Conservation (phyloP, 2,888 invertebrate genomes). For the Nowickia ferox region DNA sequence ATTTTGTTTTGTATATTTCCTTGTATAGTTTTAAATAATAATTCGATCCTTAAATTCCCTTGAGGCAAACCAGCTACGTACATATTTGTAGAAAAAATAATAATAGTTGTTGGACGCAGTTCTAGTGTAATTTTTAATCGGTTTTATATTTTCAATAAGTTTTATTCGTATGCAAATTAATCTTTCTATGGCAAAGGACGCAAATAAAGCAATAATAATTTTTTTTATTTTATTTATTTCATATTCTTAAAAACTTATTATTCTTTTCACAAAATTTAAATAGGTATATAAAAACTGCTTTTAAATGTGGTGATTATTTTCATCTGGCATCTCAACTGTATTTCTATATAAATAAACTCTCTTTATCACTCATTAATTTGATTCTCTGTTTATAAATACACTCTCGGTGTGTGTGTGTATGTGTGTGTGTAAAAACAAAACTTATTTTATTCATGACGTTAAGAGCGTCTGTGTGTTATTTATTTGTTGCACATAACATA, state of each 20-base stretch:
- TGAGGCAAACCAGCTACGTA: no score
- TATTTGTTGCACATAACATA: constrained; percentile 65
- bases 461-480: constrained; percentile 44
- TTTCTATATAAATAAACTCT: constrained; percentile 25
- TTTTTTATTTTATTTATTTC: neutral
- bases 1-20: no score
- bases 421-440: neutral
- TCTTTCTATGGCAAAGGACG: no score
- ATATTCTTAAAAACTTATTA: no score
- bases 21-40: no score
- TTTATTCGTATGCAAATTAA: no score
- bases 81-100: no score
- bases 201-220: no score
- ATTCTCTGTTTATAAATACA: constrained; percentile 36
- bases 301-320: neutral
- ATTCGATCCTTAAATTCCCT: no score
- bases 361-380: neutral
- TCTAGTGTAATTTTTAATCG: no score
- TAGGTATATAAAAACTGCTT: neutral
- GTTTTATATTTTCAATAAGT: no score
- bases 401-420: neutral
- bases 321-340: constrained; percentile 13
- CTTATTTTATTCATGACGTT: constrained; percentile 23
- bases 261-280: neutral
- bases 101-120: no score